These are phyloP conservation scores for Tenthredo notha DNA, from an alignment of 2,888 invertebrate species.

Conservation along the genomic window DNA sequence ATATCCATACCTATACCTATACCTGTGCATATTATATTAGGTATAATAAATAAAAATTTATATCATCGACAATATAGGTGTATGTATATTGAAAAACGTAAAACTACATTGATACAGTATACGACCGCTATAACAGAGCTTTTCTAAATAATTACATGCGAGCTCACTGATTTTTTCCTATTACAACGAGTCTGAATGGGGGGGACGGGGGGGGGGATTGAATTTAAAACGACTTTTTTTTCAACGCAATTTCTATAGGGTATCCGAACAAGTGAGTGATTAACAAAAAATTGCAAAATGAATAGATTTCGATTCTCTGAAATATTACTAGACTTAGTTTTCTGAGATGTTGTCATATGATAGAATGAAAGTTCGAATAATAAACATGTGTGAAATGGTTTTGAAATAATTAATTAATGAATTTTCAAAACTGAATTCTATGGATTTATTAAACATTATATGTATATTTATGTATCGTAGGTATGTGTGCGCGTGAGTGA, in stretches of 20 bases:
- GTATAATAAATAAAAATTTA: constrained; percentile 8
- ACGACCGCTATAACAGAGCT: background rate
- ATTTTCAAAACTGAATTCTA: constrained; percentile 25
- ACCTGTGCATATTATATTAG: background rate
- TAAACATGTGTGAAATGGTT: background rate
- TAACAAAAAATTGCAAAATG: background rate
- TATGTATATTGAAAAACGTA: constrained; percentile 28
- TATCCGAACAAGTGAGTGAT: background rate
- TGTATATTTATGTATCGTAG: background rate
- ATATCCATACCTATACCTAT: background rate
- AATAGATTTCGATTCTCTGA: background rate
- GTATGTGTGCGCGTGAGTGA: constrained; percentile 7
- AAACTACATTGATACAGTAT: constrained; percentile 37
- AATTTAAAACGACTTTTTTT: background rate
- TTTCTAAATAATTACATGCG: constrained; percentile 28
- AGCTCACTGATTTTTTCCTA: background rate
- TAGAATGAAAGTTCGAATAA: background rate
- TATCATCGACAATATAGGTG: background rate
- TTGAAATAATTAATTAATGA: background rate
- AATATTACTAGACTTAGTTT: background rate
- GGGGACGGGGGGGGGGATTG: background rate
- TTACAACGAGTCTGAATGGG: background rate
- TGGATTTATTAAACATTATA: background rate
- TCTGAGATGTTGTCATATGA: background rate
- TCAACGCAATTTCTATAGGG: background rate